A percentile compares a stretch with the other conserved stretches of the same genome.
Conservation (phyloP, 2,888 invertebrate genomes). For the Hirtodrosophila duncani region DNA sequence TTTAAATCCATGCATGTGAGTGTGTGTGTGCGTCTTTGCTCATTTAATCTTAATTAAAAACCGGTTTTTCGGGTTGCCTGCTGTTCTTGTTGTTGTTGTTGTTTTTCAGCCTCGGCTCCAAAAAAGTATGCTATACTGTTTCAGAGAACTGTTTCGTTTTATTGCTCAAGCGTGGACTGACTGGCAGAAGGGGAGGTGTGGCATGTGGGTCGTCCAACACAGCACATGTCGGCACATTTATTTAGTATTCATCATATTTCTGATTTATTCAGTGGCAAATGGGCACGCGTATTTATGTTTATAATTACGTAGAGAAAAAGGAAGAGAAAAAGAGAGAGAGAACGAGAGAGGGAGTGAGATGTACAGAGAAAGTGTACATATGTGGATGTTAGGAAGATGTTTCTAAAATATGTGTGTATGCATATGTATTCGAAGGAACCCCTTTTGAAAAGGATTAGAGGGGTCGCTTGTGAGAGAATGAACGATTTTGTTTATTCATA, state of each 20-base stretch:
- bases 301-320: conserved; percentile 55
- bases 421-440: conserved; percentile 2
- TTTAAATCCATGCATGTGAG: conserved; percentile 60
- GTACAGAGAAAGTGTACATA: conserved; percentile 6
- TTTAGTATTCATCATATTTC: conserved; percentile 69
- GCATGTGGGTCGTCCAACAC: no score
- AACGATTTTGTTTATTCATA: conserved; percentile 43
- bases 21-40: conserved; percentile 42
- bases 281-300: conserved; percentile 67
- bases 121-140: conserved; percentile 28
- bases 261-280: conserved; percentile 67
- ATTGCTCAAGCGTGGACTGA: conserved; percentile 25
- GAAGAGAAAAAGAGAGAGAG: conserved; percentile 2
- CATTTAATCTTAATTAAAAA: conserved; percentile 77
- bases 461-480: conserved; percentile 27
- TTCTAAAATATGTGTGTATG: conserved; percentile 4
- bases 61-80: conserved; percentile 70
- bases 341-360: conserved; percentile 12
- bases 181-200: conserved; percentile 16
- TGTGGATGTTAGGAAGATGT: neutral
- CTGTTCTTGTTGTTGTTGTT: conserved; percentile 31
- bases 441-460: conserved; percentile 2
- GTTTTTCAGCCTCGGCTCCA: conserved; percentile 26
- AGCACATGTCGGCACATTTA: conserved; percentile 40
- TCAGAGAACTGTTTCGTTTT: conserved; percentile 40